Evolutionary conservation across 2,888 invertebrate genomes (phyloP).

Genomic region (Cantharis nigra): DNA sequence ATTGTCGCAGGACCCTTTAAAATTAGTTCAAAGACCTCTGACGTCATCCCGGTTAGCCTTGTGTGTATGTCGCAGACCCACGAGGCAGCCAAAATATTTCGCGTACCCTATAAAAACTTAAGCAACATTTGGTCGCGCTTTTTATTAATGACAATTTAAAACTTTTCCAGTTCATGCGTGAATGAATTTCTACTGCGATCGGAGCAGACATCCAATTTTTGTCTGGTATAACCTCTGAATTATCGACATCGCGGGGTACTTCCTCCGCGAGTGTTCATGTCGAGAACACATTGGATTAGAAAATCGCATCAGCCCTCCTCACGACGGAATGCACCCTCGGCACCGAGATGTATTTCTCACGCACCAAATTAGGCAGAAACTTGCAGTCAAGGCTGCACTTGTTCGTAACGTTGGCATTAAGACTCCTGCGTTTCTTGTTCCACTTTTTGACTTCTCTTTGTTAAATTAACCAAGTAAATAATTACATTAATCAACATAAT

Average conservation of each 20-base stretch:
- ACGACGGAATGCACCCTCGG: conserved; percentile 40
- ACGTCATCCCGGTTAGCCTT: conserved; percentile 45
- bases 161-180: conserved; percentile 35
- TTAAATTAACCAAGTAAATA: not conserved
- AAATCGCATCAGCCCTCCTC: not conserved
- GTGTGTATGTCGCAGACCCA: conserved; percentile 34
- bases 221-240: not conserved
- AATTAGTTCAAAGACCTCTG: conserved; percentile 48
- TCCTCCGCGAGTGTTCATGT: not conserved
- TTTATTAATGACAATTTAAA: conserved; percentile 41
- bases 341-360: conserved; percentile 49
- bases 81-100: conserved; percentile 35
- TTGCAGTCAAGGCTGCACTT: conserved; percentile 12
- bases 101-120: conserved; percentile 38
- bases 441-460: not conserved
- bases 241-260: not conserved
- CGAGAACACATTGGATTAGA: not conserved
- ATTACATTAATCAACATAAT: not conserved
- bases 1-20: conserved; percentile 42
- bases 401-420: not conserved
- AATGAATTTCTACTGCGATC: conserved; percentile 37
- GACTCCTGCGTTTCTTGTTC: not conserved
- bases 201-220: conserved; percentile 20
- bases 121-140: conserved; percentile 36
- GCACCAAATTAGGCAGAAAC: conserved; percentile 43